Percentiles rank a stretch among this genome's conserved stretches.
phyloP scores from a whole-genome alignment of 92 coral and sea anemone species.

The Metridium senile region DNA sequence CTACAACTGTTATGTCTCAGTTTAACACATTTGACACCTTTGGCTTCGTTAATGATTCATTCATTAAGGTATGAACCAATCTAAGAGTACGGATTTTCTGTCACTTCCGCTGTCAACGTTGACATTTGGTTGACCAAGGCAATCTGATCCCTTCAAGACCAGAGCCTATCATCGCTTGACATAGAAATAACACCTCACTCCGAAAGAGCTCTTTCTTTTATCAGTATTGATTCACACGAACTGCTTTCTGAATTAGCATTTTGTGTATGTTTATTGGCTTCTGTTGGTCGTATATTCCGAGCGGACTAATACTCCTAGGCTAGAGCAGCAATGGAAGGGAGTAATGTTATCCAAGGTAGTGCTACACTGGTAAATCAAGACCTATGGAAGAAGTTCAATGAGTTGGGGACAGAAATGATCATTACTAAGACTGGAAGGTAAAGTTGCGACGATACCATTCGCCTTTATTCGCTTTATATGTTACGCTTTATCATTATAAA shows the following conservation, averaged over 20 bases:
- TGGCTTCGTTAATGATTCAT: neutral
- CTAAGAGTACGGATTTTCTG: neutral
- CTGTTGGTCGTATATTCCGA: no score
- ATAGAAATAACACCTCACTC: neutral
- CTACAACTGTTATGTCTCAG: no score
- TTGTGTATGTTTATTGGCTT: neutral
- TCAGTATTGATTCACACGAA: neutral
- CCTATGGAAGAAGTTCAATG: conserved; percentile 36
- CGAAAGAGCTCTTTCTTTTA: neutral
- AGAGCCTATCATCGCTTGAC: conserved; percentile 1
- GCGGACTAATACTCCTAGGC: neutral
- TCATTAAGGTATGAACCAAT: neutral
- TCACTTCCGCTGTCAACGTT: conserved; percentile 5
- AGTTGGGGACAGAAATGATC: conserved; percentile 42
- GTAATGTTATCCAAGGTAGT: neutral
- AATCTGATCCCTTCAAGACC: neutral
- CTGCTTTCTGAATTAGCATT: neutral
- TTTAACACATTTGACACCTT: no score
- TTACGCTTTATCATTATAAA: neutral
- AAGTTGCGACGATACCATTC: conserved; percentile 11
- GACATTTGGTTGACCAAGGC: neutral
- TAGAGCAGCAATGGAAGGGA: neutral
- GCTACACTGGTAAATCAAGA: conserved; percentile 28
- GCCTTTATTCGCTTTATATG: neutral
- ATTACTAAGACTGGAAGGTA: conserved; percentile 44